Conservation (phyloP, 2,113 vertebrate species). For the Myrmecophaga tridactyla region DNA sequence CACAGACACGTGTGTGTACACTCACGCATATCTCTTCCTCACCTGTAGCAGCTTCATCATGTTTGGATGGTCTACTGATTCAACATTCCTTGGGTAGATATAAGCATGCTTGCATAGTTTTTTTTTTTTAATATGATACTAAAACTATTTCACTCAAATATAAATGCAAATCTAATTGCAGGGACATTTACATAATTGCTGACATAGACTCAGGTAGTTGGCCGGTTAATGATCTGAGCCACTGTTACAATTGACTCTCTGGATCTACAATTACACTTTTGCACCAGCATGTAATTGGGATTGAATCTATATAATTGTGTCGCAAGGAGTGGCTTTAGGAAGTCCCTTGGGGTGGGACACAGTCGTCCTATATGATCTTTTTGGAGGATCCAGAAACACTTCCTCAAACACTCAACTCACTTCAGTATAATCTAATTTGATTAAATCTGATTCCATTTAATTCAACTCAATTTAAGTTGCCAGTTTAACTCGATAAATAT, state of each 20-base stretch:
- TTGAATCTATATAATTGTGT: not conserved
- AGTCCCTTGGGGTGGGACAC: not conserved
- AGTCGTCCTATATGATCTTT: not conserved
- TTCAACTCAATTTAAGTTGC: not conserved
- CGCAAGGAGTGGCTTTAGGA: not conserved
- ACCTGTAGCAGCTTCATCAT: not conserved
- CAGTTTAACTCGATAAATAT: not conserved
- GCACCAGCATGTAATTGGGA: not conserved
- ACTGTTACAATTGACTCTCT: not conserved
- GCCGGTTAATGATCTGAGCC: slow-evolving; percentile 42
- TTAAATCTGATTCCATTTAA: not conserved
- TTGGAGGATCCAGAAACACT: not conserved
- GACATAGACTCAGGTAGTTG: slow-evolving; percentile 51
- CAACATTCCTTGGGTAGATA: not conserved
- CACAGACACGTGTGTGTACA: not conserved
- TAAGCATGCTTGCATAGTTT: not conserved
- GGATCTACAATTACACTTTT: not conserved
- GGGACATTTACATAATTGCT: slow-evolving; percentile 55
- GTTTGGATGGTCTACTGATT: not conserved
- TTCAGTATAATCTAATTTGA: not conserved
- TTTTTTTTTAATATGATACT: not conserved
- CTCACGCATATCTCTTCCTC: not conserved
- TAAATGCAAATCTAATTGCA: slow-evolving; percentile 62
- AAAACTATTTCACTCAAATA: slow-evolving; percentile 37
- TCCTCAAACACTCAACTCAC: not conserved